These are phyloP conservation scores for Caligus rogercresseyi DNA, from an alignment of 1,140 invertebrate species.

Conservation along the genomic window DNA sequence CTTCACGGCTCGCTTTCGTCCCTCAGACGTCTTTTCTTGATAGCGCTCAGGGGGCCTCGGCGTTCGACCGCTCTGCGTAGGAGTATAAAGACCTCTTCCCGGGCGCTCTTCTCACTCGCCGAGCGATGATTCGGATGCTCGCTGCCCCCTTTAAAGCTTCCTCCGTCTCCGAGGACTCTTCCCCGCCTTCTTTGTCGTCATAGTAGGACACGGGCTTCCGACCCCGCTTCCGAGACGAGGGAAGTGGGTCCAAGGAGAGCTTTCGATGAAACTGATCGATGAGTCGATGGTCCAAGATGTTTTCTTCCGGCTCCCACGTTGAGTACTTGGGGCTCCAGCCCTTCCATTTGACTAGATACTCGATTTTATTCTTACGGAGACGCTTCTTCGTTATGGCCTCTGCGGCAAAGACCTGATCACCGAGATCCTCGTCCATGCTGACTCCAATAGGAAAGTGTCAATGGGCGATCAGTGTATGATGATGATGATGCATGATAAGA, in stretches of 20 bases:
- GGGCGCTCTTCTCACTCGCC: not conserved
- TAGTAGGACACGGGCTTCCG: conserved; percentile 4
- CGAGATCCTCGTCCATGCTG: not conserved
- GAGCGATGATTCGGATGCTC: not conserved
- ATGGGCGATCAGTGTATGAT: no score
- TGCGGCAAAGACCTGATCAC: conserved; percentile 18
- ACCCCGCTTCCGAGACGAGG: not conserved
- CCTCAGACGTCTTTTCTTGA: not conserved
- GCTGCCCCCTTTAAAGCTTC: not conserved
- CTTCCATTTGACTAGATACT: conserved; percentile 21
- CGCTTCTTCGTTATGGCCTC: conserved; percentile 19
- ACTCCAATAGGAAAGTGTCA: no score
- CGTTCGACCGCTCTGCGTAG: conserved; percentile 11
- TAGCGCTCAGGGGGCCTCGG: conserved; percentile 17
- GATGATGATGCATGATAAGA: no score
- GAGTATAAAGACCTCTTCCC: not conserved
- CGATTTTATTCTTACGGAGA: conserved; percentile 5
- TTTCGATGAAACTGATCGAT: conserved; percentile 17
- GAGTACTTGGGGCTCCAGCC: conserved; percentile 18
- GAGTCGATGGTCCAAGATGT: conserved; percentile 17
- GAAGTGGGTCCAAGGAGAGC: not conserved
- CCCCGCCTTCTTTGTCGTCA: not conserved
- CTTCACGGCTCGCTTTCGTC: not conserved
- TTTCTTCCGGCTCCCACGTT: conserved; percentile 20
- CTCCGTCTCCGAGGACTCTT: not conserved